Evolutionary conservation across 1,140 invertebrate species (phyloP), one percentile per base, ranked within the genome.

Genomic region (Araneus ventricosus): DNA sequence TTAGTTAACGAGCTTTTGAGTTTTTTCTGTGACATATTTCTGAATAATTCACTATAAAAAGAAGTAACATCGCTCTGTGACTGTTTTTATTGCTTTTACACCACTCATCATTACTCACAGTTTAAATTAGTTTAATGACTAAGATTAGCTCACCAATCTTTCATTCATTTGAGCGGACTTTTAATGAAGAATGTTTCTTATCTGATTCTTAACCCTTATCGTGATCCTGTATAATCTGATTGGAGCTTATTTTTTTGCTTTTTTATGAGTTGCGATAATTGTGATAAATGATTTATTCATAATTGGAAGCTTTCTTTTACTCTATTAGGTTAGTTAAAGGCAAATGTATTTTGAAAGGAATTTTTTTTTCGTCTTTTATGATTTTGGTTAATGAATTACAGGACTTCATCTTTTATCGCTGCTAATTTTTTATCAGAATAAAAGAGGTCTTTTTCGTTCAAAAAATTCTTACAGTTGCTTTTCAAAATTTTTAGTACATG

Each of bases 111-210:
- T 90, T 90, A 79, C 41, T 90, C 88, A 90, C 59, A 52, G 24
- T 57, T 90, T 80, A 90, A 90, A 90, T 90, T 75, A 90, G 88
- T 67, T 75, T 90, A 90, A 90, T 90, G 37, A 90, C 67, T 90
- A 34, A 90, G 70, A 75, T 90, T 90, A 59, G 70, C 24, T 90
- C 39, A 20, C 30, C 45, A 90, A 79, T 90, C 67, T 20, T 90
- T 80, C 70, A 90, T 63, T 80, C 34, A 70, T 63, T 67, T 75
- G 39, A 90, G 67, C 27, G 14, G 79, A 80, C 34, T 90, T 52
- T 90, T 90, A 90, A 90, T 75, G 70, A 90, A 59, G 70, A 90
- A 90, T 70, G 70, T 34, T 41, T 61, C 85, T 88, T 88, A 88
- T 88, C 87, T 88, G 34, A 45, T 45, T 45, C 41, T 52, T 45